These are phyloP conservation scores for Tricholaema leucomelas DNA, from an alignment of 2,113 vertebrate species.

Conservation along the genomic window DNA sequence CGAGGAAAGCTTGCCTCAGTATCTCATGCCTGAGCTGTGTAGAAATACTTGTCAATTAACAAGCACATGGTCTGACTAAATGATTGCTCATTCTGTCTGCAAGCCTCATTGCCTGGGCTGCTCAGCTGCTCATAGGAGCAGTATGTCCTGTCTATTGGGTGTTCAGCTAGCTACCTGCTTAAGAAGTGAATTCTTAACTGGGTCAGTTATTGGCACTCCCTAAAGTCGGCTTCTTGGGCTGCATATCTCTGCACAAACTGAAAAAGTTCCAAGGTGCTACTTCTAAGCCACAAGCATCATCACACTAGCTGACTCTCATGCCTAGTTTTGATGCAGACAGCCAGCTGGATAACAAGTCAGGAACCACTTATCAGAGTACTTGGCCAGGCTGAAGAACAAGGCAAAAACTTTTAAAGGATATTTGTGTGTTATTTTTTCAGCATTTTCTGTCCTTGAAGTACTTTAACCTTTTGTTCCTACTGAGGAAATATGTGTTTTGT, in stretches of 20 bases:
- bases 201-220: neutral
- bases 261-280: neutral
- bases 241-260: neutral
- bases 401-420: neutral
- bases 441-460: constrained; percentile 10
- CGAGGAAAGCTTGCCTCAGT: neutral
- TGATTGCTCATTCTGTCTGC: neutral
- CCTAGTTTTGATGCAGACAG: neutral
- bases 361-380: neutral
- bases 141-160: neutral
- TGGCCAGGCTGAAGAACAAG: neutral
- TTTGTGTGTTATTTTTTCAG: neutral
- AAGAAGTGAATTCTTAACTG: neutral
- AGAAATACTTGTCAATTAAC: neutral
- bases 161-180: neutral
- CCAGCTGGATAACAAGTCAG: neutral
- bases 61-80: neutral
- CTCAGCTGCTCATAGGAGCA: neutral
- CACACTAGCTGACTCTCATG: neutral
- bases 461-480: constrained; percentile 57
- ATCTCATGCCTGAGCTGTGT: neutral
- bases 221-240: neutral
- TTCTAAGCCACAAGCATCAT: neutral
- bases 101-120: neutral
- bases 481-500: constrained; percentile 21